Evolutionary conservation across 2,888 invertebrate species (phyloP).

Genomic region (Apantesis nais): DNA sequence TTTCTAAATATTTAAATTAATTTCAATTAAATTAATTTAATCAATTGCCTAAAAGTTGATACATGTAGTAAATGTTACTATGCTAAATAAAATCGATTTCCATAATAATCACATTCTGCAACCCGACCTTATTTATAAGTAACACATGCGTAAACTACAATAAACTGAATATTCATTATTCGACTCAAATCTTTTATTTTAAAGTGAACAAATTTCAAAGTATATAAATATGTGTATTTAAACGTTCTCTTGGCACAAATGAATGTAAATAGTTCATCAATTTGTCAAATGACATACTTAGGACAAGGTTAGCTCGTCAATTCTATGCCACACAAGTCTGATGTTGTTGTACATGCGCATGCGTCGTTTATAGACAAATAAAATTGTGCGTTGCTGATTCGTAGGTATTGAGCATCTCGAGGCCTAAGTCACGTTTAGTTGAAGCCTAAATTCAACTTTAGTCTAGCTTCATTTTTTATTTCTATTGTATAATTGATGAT

Average conservation of each 20-base stretch:
- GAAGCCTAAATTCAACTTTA: constrained; percentile 9
- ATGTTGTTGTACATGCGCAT: constrained; percentile 10
- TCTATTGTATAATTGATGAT: background rate
- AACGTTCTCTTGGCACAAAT: constrained; percentile 33
- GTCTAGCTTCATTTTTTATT: constrained; percentile 10
- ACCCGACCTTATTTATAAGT: background rate
- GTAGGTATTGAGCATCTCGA: constrained; percentile 21
- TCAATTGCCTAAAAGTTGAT: background rate
- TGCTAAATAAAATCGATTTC: background rate
- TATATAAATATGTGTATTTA: constrained; percentile 25
- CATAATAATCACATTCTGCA: background rate
- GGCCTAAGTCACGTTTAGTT: constrained; percentile 26
- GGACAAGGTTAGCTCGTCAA: constrained; percentile 58
- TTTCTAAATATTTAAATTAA: no score
- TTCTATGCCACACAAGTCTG: constrained; percentile 28
- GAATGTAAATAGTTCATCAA: constrained; percentile 49
- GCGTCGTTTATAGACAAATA: constrained; percentile 17
- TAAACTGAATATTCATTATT: background rate
- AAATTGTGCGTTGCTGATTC: constrained; percentile 18
- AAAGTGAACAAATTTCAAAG: constrained; percentile 18
- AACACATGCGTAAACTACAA: background rate
- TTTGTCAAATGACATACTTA: constrained; percentile 59
- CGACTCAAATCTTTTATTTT: constrained; percentile 2
- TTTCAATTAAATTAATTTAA: background rate
- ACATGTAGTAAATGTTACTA: background rate